Evolutionary conservation across 2,888 invertebrate species (phyloP).

Genomic region (Empis livida): DNA sequence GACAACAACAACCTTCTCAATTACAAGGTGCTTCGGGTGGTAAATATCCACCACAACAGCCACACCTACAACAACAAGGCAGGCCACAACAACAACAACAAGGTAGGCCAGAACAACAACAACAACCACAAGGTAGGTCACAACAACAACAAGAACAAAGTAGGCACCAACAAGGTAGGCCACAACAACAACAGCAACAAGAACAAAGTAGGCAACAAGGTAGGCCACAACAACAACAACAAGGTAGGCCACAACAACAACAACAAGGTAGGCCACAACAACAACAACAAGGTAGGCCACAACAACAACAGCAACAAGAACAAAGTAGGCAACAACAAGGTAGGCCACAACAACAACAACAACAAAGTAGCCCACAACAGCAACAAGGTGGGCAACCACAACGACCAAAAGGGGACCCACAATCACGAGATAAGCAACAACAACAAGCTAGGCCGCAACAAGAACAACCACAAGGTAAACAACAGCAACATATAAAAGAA

Average conservation of each 20-base stretch:
- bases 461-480: not conserved
- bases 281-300: slow-evolving; percentile 1
- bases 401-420: not conserved
- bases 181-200: not conserved
- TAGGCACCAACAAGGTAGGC: not conserved
- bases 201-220: not conserved
- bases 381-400: slow-evolving; percentile 2
- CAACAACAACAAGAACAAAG: slow-evolving; percentile 4
- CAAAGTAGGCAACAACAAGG: not conserved
- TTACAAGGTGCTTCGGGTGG: no score
- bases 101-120: not conserved
- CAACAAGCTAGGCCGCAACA: not conserved
- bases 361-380: not conserved
- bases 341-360: slow-evolving; percentile 4
- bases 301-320: slow-evolving; percentile 2
- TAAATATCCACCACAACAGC: not conserved
- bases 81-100: not conserved
- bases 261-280: slow-evolving; percentile 5
- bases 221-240: slow-evolving; percentile 4
- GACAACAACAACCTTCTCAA: not conserved
- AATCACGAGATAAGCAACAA: not conserved
- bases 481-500: not conserved
- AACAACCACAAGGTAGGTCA: not conserved
- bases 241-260: slow-evolving; percentile 4
- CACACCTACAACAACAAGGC: not conserved